phyloP scores from a whole-genome alignment of 1,140 invertebrate species.

The Grapholita molesta region DNA sequence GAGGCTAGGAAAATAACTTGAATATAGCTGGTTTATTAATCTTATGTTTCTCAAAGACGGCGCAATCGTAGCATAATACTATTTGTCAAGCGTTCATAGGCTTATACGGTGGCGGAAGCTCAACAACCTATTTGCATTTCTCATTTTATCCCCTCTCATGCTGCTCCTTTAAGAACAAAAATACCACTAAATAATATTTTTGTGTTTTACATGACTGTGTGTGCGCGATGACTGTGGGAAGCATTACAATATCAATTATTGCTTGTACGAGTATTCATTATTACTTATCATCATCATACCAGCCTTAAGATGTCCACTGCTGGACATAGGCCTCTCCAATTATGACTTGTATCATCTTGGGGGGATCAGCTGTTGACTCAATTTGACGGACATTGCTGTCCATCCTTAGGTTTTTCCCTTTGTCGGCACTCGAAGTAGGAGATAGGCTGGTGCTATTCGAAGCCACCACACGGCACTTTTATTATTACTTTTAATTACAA shows the following conservation, averaged over 20 bases:
- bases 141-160: constrained; percentile 59
- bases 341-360: no score
- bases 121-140: constrained; percentile 63
- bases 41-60: constrained; percentile 29
- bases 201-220: constrained; percentile 18
- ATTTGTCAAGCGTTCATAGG: constrained; percentile 56
- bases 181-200: constrained; percentile 30
- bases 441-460: no score
- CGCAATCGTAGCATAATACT: constrained; percentile 47
- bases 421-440: no score
- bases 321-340: no score
- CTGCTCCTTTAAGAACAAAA: constrained; percentile 41
- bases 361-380: no score
- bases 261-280: neutral
- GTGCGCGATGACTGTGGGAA: neutral
- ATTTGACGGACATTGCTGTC: no score
- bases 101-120: constrained; percentile 46
- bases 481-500: no score
- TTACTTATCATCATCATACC: no score
- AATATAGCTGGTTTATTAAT: constrained; percentile 33
- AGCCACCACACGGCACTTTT: no score
- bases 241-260: neutral
- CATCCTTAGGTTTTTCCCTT: no score
- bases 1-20: neutral
- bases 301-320: no score